phyloP scores from a whole-genome alignment of 2,888 invertebrate genomes.

The Drosophila monieri region DNA sequence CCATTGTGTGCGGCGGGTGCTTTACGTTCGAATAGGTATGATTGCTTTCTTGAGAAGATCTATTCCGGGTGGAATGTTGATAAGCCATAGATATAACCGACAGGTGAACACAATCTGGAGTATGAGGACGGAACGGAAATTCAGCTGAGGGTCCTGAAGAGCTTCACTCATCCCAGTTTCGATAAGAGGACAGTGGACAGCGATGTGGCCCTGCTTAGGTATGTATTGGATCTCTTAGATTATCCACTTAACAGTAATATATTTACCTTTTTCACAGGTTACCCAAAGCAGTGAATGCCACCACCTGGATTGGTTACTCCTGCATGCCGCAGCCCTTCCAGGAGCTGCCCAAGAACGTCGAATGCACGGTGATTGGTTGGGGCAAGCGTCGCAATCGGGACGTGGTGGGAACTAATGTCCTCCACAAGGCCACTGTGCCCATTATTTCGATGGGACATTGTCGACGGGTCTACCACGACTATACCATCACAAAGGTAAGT shows the following conservation, averaged over 20 bases:
- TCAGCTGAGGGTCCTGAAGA: constrained; percentile 89
- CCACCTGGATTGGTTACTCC: constrained; percentile 87
- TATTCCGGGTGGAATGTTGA: neutral
- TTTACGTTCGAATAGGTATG: constrained; percentile 90
- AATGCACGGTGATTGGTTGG: constrained; percentile 96
- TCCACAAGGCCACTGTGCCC: constrained; percentile 95
- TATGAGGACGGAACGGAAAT: constrained; percentile 90
- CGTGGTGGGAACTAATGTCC: constrained; percentile 90
- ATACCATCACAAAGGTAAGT: constrained; percentile 89
- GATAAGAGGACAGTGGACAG: constrained; percentile 95
- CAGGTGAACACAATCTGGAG: constrained; percentile 90
- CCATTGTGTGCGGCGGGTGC: constrained; percentile 91
- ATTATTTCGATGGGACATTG: constrained; percentile 92
- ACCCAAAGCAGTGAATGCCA: constrained; percentile 80
- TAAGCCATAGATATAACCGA: too few species aligned
- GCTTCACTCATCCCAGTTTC: constrained; percentile 93
- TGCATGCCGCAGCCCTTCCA: constrained; percentile 91
- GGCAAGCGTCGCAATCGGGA: constrained; percentile 92
- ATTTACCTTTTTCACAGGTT: constrained; percentile 60
- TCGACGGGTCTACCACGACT: constrained; percentile 92
- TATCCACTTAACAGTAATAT: neutral
- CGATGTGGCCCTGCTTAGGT: constrained; percentile 94
- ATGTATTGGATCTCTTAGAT: neutral
- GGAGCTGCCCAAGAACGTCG: constrained; percentile 87
- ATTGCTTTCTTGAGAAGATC: neutral